Conservation (phyloP, 1,140 invertebrate species). For the Drosophila oshimai region DNA sequence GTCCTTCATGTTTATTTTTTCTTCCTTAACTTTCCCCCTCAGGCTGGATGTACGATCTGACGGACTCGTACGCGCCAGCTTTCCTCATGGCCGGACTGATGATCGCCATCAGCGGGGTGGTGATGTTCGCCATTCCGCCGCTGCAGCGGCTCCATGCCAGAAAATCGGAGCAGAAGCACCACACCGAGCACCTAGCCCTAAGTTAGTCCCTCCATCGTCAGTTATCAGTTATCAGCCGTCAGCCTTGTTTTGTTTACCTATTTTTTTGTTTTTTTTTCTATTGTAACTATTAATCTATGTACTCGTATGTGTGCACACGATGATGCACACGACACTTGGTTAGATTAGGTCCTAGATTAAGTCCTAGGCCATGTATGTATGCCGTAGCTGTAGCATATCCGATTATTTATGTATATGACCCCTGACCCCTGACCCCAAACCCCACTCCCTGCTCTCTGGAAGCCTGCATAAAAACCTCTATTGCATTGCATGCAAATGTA, state of each 20-base stretch:
- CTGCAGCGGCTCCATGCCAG: constrained; percentile 85
- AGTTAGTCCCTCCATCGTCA: constrained; percentile 45
- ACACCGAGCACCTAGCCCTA: constrained; percentile 57
- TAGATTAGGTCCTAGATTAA: constrained; percentile 8
- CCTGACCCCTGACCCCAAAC: neutral
- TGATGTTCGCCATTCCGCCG: constrained; percentile 94
- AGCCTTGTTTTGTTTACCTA: neutral
- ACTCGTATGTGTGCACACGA: too few relatives aligned
- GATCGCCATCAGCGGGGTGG: constrained; percentile 93
- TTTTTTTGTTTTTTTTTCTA: constrained; percentile 28
- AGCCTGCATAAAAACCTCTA: neutral
- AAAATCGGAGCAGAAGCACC: constrained; percentile 41
- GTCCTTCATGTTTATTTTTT: neutral
- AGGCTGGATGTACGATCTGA: constrained; percentile 92
- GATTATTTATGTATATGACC: constrained; percentile 21
- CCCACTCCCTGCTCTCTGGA: too few relatives aligned
- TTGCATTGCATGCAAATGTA: neutral
- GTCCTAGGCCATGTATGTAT: constrained; percentile 6
- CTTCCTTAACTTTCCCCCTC: constrained; percentile 57
- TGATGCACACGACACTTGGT: neutral
- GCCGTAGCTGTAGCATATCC: constrained; percentile 7
- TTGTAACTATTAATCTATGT: constrained; percentile 4
- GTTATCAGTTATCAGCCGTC: too few relatives aligned
- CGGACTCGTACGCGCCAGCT: constrained; percentile 91
- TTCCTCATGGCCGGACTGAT: constrained; percentile 92